A percentile compares a stretch with the other conserved stretches of the same genome.
These are phyloP conservation scores for Myiagra hebetior DNA, from an alignment of 2,113 vertebrate species.

Conservation along the genomic window DNA sequence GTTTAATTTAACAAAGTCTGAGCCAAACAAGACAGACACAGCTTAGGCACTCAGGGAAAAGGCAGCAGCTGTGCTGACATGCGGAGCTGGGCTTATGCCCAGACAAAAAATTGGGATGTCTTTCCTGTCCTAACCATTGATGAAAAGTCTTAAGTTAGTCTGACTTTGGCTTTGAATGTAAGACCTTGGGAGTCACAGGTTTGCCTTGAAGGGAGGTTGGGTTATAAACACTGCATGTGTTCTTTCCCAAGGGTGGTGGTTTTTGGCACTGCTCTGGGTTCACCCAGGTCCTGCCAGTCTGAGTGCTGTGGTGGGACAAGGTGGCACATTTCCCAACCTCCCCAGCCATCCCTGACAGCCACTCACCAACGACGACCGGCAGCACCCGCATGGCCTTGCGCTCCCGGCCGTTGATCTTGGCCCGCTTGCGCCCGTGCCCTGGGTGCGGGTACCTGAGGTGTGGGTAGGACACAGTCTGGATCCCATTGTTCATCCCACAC, in stretches of 20 bases:
- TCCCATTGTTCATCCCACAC: constrained; percentile 66
- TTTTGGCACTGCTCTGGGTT: neutral
- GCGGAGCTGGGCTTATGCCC: neutral
- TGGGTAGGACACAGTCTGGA: constrained; percentile 75
- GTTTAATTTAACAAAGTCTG: neutral
- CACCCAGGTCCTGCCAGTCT: neutral
- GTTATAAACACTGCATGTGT: accelerated
- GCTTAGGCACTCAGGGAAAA: neutral
- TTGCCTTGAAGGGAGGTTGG: neutral
- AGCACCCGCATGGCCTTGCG: constrained; percentile 92
- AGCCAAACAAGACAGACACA: neutral
- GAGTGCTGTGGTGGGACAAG: neutral
- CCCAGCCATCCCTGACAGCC: neutral
- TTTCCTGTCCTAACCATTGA: neutral
- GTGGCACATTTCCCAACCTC: neutral
- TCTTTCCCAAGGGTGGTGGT: neutral
- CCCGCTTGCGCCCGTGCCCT: constrained; percentile 62
- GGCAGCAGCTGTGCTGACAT: neutral
- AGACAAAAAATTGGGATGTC: neutral
- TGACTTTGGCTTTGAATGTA: accelerated
- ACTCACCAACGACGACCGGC: constrained; percentile 90
- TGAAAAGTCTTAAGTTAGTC: neutral
- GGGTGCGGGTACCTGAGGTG: constrained; percentile 64
- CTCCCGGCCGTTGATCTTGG: constrained; percentile 87
- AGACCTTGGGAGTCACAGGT: neutral